Evolutionary conservation across 2,113 vertebrate genomes (phyloP), one percentile per base, ranked within the genome.

Genomic region (Osmerus mordax): DNA sequence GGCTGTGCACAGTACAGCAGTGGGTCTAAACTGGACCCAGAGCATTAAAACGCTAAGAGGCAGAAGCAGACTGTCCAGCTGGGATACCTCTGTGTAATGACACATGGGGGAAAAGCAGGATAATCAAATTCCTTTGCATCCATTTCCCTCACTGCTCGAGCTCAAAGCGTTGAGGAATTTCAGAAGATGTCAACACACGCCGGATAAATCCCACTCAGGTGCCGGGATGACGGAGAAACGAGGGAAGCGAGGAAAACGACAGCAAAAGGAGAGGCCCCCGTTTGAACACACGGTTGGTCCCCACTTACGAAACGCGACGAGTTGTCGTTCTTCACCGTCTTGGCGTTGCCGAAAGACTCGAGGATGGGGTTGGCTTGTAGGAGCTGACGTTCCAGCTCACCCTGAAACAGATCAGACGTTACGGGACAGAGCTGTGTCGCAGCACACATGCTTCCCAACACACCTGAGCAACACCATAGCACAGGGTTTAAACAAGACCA

Each of bases 261-360:
- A 28, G 25, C 25, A 28, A 28, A 28, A 28, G 25, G 25, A 28
- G 25, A 28, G 25, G 2, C 23, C 25, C 25, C 25, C 25, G 25
- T 28, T 28, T 28, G 25, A 28, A 28, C 25, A 3, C 25, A 62
- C 11, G 32, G 3, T 3, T 29, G 47, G 7, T 36, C 7, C 7
- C 25, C 36, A 97, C 97, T 96, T 93, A 99, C 97, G 81, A 99
- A 99, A 81, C 97, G 95, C 70, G 97, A 99, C 1, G 97, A 99
- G 89, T 99, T 99, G 91, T 99, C 97, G 11, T 99, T 99, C 87
- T 99, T 99, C 91, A 99, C 97, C 1, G 97, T 99, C 91, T 99
- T 99, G 6, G 96, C 97, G 3, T 99, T 99, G 72, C 97, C 97
- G 9, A 99, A 99, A 13, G 97, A 95, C 78, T 99, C 97, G 72